Conservation (phyloP, 2,797 vertebrate genomes). For the Percopsis omiscomaycus region DNA sequence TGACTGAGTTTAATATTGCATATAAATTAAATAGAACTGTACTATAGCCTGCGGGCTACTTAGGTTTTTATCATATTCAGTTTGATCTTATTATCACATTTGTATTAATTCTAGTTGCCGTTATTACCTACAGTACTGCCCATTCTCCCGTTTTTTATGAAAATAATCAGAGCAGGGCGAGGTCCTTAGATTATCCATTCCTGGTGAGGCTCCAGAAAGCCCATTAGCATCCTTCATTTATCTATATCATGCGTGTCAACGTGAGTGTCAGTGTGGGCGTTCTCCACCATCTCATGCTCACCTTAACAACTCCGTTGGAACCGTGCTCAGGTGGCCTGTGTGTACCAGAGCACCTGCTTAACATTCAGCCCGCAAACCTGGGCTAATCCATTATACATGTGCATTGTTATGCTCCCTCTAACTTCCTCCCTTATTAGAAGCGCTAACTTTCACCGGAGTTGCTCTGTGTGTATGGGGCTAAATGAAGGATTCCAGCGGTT, state of each 20-base stretch:
- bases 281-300: conserved; percentile 64
- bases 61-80: conserved; percentile 1
- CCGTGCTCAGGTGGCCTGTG: conserved; percentile 59
- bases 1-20: conserved; percentile 5
- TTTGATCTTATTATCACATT: conserved; percentile 16
- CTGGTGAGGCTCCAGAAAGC: conserved; percentile 57
- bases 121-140: conserved; percentile 31
- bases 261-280: conserved; percentile 63
- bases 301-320: conserved; percentile 67
- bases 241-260: conserved; percentile 68
- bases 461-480: conserved; percentile 55
- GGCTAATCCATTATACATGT: conserved; percentile 73
- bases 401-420: conserved; percentile 64
- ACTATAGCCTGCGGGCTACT: conserved; percentile 10
- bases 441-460: conserved; percentile 52
- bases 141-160: conserved; percentile 28
- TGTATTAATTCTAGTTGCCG: conserved; percentile 11
- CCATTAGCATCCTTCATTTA: conserved; percentile 75
- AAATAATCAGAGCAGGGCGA: conserved; percentile 38
- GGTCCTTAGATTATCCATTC: conserved; percentile 51
- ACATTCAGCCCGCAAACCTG: conserved; percentile 63
- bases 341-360: conserved; percentile 53
- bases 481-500: conserved; percentile 57
- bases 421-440: conserved; percentile 58
- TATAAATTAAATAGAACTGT: not conserved